These are phyloP conservation scores for Diploscapter pachys DNA, from an alignment of 1,140 invertebrate genomes.

Conservation along the genomic window DNA sequence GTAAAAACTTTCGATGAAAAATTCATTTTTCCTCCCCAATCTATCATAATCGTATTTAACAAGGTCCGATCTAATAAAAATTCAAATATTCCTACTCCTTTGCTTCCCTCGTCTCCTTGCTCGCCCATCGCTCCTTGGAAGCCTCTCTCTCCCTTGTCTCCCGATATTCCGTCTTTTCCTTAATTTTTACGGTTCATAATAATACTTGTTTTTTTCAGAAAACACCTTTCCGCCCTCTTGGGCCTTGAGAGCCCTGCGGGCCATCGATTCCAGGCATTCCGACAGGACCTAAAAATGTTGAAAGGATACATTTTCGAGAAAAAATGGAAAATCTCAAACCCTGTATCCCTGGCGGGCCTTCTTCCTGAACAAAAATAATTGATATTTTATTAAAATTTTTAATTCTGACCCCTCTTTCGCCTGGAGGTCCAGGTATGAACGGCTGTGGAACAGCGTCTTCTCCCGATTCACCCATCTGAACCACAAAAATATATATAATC, in stretches of 20 bases:
- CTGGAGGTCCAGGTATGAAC: constrained; percentile 33
- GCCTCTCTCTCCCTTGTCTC: constrained; percentile 23
- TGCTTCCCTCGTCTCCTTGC: constrained; percentile 44
- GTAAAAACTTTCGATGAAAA: constrained; percentile 4
- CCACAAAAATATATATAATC: neutral
- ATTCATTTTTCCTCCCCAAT: no score
- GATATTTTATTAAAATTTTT: no score
- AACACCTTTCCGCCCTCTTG: neutral
- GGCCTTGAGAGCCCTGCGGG: constrained; percentile 13
- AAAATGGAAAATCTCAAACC: neutral
- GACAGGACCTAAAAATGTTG: constrained; percentile 14
- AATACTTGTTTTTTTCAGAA: neutral
- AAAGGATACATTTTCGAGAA: neutral
- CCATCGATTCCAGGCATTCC: constrained; percentile 37
- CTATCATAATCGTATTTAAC: neutral
- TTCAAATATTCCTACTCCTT: constrained; percentile 38
- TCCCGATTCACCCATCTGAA: constrained; percentile 26
- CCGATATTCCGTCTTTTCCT: constrained; percentile 33
- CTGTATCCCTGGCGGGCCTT: constrained; percentile 22
- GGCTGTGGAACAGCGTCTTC: constrained; percentile 27
- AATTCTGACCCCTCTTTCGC: constrained; percentile 1
- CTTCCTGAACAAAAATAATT: neutral
- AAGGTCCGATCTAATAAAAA: neutral
- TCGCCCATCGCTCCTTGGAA: constrained; percentile 33
- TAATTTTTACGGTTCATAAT: constrained; percentile 18